These are phyloP conservation scores for Drosophila asahinai DNA, from an alignment of 1,140 invertebrate genomes.

Conservation along the genomic window DNA sequence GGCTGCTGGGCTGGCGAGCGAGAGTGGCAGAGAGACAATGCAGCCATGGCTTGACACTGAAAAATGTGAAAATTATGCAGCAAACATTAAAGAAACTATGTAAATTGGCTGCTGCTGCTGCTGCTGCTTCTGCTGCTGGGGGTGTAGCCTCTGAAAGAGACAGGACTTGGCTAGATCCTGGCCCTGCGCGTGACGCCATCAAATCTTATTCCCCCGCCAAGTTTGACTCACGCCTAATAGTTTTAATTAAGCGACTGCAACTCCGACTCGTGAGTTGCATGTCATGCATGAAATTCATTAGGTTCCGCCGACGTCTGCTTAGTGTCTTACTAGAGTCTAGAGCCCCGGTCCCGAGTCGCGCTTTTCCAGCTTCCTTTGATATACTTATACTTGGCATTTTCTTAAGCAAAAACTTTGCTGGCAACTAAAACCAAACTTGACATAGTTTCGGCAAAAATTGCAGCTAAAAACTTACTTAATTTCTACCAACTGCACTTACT, in stretches of 20 bases:
- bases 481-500: slow-evolving; percentile 81
- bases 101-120: slow-evolving; percentile 70
- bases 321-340: slow-evolving; percentile 33
- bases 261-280: slow-evolving; percentile 59
- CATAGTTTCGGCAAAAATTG: slow-evolving; percentile 82
- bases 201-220: slow-evolving; percentile 61
- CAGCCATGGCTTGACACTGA: slow-evolving; percentile 79
- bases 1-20: slow-evolving; percentile 18
- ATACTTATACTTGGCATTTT: slow-evolving; percentile 73
- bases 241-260: slow-evolving; percentile 79
- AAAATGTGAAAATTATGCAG: slow-evolving; percentile 85
- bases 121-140: slow-evolving; percentile 12
- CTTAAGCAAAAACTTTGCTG: slow-evolving; percentile 80
- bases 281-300: slow-evolving; percentile 84
- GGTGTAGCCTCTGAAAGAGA: slow-evolving; percentile 21
- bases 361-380: slow-evolving; percentile 57
- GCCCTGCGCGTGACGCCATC: slow-evolving; percentile 24
- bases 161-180: background rate
- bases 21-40: slow-evolving; percentile 51
- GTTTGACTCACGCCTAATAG: slow-evolving; percentile 72
- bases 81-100: slow-evolving; percentile 83
- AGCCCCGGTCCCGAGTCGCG: slow-evolving; percentile 11
- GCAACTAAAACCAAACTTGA: slow-evolving; percentile 83
- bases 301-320: slow-evolving; percentile 64
- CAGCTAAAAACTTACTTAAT: slow-evolving; percentile 83